Conservation (phyloP, 2,797 vertebrate genomes). For the Mareca strepera region DNA sequence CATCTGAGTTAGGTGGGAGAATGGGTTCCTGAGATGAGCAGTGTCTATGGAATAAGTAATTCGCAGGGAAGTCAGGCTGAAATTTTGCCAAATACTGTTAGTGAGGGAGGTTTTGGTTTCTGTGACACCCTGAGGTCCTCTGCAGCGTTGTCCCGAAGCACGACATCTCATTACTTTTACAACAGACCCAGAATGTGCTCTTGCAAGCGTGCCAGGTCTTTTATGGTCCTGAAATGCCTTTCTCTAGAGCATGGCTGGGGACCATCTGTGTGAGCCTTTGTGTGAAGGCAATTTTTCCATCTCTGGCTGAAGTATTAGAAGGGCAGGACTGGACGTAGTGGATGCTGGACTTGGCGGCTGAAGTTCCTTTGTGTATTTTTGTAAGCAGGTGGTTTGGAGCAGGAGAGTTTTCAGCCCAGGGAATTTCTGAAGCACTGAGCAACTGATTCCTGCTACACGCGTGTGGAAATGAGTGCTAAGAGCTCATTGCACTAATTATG, state of each 20-base stretch:
- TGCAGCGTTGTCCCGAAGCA: not conserved
- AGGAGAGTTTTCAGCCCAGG: not conserved
- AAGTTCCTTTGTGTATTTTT: not conserved
- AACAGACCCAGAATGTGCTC: not conserved
- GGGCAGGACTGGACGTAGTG: not conserved
- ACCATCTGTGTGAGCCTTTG: not conserved
- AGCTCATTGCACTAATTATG: not conserved
- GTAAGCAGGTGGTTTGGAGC: not conserved
- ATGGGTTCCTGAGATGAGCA: not conserved
- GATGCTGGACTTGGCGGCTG: not conserved
- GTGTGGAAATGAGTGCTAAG: not conserved
- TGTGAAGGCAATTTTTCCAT: not conserved
- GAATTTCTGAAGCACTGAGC: not conserved
- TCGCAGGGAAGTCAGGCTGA: not conserved
- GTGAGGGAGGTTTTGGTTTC: not conserved
- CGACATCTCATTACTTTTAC: not conserved
- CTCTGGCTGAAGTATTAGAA: not conserved
- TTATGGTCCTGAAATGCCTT: not conserved
- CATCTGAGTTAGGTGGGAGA: not conserved
- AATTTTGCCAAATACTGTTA: not conserved
- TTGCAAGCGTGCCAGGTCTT: not conserved
- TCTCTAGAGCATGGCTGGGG: not conserved
- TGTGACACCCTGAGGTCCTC: not conserved
- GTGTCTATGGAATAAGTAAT: not conserved
- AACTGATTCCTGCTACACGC: not conserved